Base-by-base conservation (phyloP, 2,888 invertebrate species). In the Ornithoptera priamus region DNA sequence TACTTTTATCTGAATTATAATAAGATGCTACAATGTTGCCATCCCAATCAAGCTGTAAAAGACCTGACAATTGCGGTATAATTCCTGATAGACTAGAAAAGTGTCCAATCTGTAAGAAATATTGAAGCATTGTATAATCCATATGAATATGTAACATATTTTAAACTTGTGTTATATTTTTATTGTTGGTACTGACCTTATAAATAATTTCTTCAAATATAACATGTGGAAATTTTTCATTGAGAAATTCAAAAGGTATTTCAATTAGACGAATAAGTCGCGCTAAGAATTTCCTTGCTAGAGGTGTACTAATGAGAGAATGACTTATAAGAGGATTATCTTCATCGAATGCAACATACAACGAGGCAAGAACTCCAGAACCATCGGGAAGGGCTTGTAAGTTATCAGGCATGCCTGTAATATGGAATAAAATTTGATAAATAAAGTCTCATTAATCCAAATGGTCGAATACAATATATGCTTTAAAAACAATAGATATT, bases 11-110 rank as follows among this genome's bases (percentile, higher is more conserved):
- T 0, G 92, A 93, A 60, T 94, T 94, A 78, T 95, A 95, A 73
- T 96, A 93, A 7, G 94, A 94, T 39, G 95, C 95, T 7, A 96
- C 81, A 72, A 97, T 94, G 71, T 95, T 94, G 24, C 97, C 97
- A 76, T 93, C 93, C 92, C 94, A 94, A 79, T 96, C 95, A 0
- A 97, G 77, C 79, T 95, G 95, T 56, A 96, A 76, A 61, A 96
- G 84, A 0, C 95, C 95, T 5, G 93, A 81, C 65, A 93, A 86
- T 46, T 87, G 85, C 6, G 94, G 92, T 0, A 80, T 18, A 0
- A 94, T 62, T 0, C 81, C 75, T 1, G 84, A 74, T 0, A 89
- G 4, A 30, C 90, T 90, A 77, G 93, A 92, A 79, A 95, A 95
- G 82, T 95, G 94, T 0, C 96, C 96, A 78, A 96, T 90, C 93